Evolutionary conservation across 35 echinoderm and acorn worm species (phyloP), one percentile per base, ranked within the genome.

Genomic region (Stichopus chloronotus): DNA sequence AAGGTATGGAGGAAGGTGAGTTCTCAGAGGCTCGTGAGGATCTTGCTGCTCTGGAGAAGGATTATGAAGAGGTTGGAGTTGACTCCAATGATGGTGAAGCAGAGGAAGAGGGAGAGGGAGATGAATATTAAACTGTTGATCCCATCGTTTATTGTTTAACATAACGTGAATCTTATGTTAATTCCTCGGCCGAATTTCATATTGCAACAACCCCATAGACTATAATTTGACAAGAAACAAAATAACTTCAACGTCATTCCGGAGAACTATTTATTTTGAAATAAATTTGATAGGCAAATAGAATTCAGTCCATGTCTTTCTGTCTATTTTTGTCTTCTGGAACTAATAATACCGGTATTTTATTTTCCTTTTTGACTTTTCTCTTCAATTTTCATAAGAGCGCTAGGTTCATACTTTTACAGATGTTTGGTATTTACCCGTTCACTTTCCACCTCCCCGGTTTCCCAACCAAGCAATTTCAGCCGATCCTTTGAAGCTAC

Each of bases 1-100:
- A 86, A 55, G 81, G 92, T 76, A 93, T 86, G 87, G 74, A 94
- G 87, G 93, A 94, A 72, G 93, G 93, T 55, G 93, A 94, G 78
- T 94, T 94, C 58, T 53, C 93, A 80, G 93, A 94, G 72, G 93
- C 93, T 94, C 87, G 93, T 84, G 93, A 94, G 57, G 93, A 94
- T 91, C 56, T 94, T 23, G 93, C 93, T 61, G 93, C 93, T 63
- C 53, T 94, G 76, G 93, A 94, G 87, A 94, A 94, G 63, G 93
- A 94, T 55, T 94, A 94, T 21, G 93, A 94, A 76, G 94, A 95
- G 85, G 94, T 95, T 56, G 94, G 94, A 2, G 87, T 93, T 58
- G 94, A 95, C 78, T 95, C 91, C n/a, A n/a, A 78, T 4, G 79
- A 83, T 25, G 79, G 79, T 54, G 79, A 83, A 19, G 79, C 30